Percentiles rank a stretch among this genome's conserved stretches.
Evolutionary conservation across 2,113 vertebrate genomes (phyloP).

Genomic region (Centropristis striata): DNA sequence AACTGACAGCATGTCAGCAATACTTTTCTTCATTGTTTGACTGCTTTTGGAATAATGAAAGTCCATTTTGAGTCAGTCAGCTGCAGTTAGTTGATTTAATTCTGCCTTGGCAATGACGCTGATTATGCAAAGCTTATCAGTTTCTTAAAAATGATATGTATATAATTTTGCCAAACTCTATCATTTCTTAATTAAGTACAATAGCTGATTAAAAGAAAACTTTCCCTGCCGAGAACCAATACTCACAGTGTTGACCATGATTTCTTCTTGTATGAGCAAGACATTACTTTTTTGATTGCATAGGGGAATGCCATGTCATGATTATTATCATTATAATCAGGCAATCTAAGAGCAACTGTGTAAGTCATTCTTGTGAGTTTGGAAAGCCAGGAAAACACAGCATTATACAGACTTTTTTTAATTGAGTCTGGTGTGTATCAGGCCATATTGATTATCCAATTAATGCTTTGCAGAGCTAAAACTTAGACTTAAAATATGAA

Average conservation of each 20-base stretch:
- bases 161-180: not conserved
- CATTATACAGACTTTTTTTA: not conserved
- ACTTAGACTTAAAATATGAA: not conserved
- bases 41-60: not conserved
- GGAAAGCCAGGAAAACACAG: not conserved
- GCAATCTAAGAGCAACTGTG: not conserved
- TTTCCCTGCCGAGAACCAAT: not conserved
- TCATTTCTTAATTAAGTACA: not conserved
- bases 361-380: not conserved
- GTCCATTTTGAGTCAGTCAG: constrained; percentile 4
- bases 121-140: not conserved
- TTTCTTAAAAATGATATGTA: not conserved
- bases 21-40: not conserved
- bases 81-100: not conserved
- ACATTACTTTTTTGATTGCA: not conserved
- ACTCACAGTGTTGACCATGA: not conserved
- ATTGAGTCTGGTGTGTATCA: not conserved
- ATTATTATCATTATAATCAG: not conserved
- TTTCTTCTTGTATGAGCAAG: not conserved
- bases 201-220: not conserved
- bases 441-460: not conserved
- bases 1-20: constrained; percentile 14
- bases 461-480: constrained; percentile 1
- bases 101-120: not conserved
- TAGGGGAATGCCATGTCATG: not conserved